Evolutionary conservation across 2,888 invertebrate species (phyloP), one percentile per base, ranked within the genome.

Genomic region (Cryptocephalus primarius): DNA sequence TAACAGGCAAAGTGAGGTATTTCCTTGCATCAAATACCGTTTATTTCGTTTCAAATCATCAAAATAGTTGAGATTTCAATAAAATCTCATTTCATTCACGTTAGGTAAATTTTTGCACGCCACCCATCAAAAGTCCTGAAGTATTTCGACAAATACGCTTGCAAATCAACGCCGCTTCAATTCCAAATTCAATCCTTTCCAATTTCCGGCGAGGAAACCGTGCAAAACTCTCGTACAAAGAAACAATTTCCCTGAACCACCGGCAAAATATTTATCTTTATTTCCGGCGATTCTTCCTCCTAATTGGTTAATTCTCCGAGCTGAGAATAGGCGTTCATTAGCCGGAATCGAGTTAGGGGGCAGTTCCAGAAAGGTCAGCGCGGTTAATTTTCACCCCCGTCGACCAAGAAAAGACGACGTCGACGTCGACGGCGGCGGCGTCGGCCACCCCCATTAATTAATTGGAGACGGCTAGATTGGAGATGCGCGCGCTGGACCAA

Each of bases 391-490:
- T 55, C 59, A 51, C 59, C 54, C 48, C 48, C 53, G 53, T 43
- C 50, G 53, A 48, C 53, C 49, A 49, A 48, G 50, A 48, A 41
- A 46, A 39, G 44, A 48, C 52, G 55, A 45, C 51, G 48, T 44
- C 44, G 45, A 39, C 53, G 53, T 47, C 51, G 55, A 48, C 58
- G 55, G 53, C 58, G 52, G 53, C 58, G 50, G 45, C 50, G 36
- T 36, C 56, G 60, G 58, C 66, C 65, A 61, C 65, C 67, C 67
- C 67, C 22, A 22, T 66, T 67, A 68, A 68, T 68, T 67, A 68
- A 67, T 66, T 65, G 64, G 55, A 49, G 48, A 56, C 47, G 60
- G 60, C 61, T 65, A 66, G 65, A 66, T 65, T 66, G 66, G 67
- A 57, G 58, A 60, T 61, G 66, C 66, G 62, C 62, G 58, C 59